Evolutionary conservation across 1,140 invertebrate species (phyloP).

Genomic region (Scaptomyza montana): DNA sequence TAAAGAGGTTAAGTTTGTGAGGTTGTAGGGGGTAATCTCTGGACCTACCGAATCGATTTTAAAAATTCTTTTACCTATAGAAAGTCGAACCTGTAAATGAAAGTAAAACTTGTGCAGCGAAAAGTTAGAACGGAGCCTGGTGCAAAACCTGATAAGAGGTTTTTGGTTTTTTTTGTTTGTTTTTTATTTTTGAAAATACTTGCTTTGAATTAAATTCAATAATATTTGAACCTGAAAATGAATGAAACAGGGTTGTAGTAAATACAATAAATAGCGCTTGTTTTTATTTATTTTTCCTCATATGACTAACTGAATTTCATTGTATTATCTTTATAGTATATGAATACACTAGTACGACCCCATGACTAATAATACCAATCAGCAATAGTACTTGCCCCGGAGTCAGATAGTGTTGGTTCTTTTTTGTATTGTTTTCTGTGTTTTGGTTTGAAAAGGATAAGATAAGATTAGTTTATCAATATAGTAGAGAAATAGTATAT

Average conservation of each 20-base stretch:
- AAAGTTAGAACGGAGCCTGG: too few species aligned
- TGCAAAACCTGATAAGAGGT: too few species aligned
- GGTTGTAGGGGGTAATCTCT: too few species aligned
- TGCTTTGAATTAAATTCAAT: too few species aligned
- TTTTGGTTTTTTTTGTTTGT: too few species aligned
- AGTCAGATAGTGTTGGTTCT: conserved; percentile 36
- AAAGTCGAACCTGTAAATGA: too few species aligned
- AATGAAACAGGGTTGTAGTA: not conserved
- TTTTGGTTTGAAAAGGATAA: conserved; percentile 62
- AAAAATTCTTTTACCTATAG: too few species aligned
- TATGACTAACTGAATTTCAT: conserved; percentile 35
- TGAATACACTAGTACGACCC: not conserved
- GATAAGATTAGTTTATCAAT: conserved; percentile 61
- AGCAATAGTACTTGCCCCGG: conserved; percentile 29
- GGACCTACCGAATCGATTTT: too few species aligned
- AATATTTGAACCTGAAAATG: not conserved
- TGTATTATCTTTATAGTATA: not conserved
- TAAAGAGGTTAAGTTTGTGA: too few species aligned
- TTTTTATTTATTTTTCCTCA: not conserved
- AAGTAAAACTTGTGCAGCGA: too few species aligned
- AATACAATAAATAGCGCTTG: not conserved
- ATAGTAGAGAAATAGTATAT: not conserved
- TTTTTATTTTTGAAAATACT: too few species aligned
- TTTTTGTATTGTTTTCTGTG: conserved; percentile 37
- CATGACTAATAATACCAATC: conserved; percentile 42